Percentiles rank a stretch among this genome's conserved stretches.
These are phyloP conservation scores for Heliocidaris erythrogramma DNA, from an alignment of 35 echinoderm and acorn worm species.

Conservation along the genomic window DNA sequence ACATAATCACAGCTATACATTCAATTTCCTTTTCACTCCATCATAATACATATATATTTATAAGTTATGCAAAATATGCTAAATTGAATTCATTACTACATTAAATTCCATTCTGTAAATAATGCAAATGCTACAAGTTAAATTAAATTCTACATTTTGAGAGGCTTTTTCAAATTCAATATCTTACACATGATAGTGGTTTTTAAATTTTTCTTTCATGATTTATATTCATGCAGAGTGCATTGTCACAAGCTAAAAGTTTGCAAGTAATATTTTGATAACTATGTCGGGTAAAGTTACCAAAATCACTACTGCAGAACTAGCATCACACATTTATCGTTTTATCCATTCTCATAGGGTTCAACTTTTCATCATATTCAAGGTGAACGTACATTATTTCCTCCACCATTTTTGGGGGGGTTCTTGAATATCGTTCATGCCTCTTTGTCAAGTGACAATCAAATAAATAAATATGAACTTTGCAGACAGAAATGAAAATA, in stretches of 20 bases:
- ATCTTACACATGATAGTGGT: neutral
- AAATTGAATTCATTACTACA: neutral
- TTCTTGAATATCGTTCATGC: neutral
- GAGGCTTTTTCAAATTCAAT: neutral
- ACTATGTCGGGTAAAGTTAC: neutral
- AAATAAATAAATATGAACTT: constrained; percentile 7
- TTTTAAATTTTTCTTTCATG: neutral
- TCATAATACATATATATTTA: constrained; percentile 23
- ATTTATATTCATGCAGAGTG: neutral
- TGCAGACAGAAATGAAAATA: neutral
- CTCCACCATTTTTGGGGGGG: neutral
- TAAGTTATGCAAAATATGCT: constrained; percentile 1
- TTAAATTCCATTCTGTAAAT: constrained; percentile 22
- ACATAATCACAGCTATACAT: constrained; percentile 16
- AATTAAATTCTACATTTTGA: constrained; percentile 25
- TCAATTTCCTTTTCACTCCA: neutral
- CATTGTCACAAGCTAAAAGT: neutral
- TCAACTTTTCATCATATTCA: neutral
- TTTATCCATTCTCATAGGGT: neutral
- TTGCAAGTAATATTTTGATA: neutral
- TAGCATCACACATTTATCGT: neutral
- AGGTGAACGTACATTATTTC: neutral
- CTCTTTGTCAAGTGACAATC: constrained; percentile 30
- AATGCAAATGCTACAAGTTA: constrained; percentile 8
- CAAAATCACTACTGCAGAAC: neutral